Base-by-base conservation (phyloP, 2,797 vertebrate species). In the Lates japonicus region DNA sequence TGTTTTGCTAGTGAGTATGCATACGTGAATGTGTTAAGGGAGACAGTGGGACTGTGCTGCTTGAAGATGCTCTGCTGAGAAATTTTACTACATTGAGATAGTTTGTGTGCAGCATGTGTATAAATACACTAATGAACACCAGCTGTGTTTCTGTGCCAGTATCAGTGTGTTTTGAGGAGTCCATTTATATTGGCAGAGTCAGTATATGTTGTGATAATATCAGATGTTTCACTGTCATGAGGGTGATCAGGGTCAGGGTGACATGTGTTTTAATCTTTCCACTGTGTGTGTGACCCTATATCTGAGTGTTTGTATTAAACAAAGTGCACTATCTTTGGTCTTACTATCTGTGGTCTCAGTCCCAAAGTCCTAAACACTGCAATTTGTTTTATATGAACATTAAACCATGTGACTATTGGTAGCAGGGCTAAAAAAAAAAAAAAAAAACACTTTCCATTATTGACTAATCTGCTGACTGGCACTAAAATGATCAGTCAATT, bases 211-310 rank as follows among this genome's bases (percentile, higher is more conserved):
- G 33, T 63, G 73, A 55, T 74, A 37, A 80, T 17, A 22, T n/a
- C 1, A 52, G n/a, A 13, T 25, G 2, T 39, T 55, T 41, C n/a
- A 25, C 4, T 48, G 39, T 54, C 19, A 1, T 41, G 64, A 54
- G 41, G 48, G 31, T 35, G 37, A 77, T 79, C 31, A 49, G 7
- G 52, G 76, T 41, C 12, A 63, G 71, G 29, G n/a, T 52, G 41
- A 54, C 52, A 51, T 11, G 16, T 13, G n/a, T 44, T 33, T 78
- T 14, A 61, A 61, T 64, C 16, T 39, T 39, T 59, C 58, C 13
- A 0, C 49, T 58, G 3, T 19, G 13, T 41, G 44, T 46, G 41
- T 8, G 17, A 13, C 64, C 58, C 19, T 20, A 35, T 25, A 37
- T 73, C 42, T 29, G 13, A 1, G 6, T 48, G 29, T 61, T 10